Conservation (phyloP, 2,113 vertebrate species). For the Gymnogyps californianus region DNA sequence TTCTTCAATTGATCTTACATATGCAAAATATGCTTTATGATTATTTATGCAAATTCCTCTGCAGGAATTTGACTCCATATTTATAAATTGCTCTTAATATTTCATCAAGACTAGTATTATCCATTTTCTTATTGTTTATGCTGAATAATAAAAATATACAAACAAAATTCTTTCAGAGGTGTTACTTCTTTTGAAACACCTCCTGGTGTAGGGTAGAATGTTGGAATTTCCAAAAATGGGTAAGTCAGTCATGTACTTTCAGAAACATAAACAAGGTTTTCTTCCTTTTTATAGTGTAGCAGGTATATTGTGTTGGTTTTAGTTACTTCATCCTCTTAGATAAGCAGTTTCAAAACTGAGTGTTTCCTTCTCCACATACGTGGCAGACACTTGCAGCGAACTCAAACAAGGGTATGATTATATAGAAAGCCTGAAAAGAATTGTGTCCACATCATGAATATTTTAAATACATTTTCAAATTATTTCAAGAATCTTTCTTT, state of each 20-base stretch:
- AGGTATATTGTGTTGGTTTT: background rate
- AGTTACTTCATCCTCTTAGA: background rate
- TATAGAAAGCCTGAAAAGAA: background rate
- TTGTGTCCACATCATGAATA: background rate
- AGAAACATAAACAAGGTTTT: background rate
- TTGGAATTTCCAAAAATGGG: background rate
- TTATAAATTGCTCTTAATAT: background rate
- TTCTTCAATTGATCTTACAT: background rate
- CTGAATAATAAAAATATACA: background rate
- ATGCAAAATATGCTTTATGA: background rate
- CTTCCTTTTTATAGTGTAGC: background rate
- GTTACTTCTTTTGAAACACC: background rate
- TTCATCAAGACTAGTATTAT: background rate
- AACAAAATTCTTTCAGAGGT: background rate
- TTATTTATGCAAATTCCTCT: background rate
- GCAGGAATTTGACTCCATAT: background rate
- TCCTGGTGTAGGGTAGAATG: background rate
- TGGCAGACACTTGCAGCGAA: background rate
- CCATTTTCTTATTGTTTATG: background rate
- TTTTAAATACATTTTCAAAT: background rate
- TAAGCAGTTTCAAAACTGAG: background rate
- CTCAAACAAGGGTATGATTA: background rate
- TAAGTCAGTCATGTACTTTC: background rate
- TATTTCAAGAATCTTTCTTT: background rate
- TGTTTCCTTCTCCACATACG: background rate